Base-by-base conservation (phyloP, 2,113 vertebrate genomes). In the Pavo muticus region DNA sequence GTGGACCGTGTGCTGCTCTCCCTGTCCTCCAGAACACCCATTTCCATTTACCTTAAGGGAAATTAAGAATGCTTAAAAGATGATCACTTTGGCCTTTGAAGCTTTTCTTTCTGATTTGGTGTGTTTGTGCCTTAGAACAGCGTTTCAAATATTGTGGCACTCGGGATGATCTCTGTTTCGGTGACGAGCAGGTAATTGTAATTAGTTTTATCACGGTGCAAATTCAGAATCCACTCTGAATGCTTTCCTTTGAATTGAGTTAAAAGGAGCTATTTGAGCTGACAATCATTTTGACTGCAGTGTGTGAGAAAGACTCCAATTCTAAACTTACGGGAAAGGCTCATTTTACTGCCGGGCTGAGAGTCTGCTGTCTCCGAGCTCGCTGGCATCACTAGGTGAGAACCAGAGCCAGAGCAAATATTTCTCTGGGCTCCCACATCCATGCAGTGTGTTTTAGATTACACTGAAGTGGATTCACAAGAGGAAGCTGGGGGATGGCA, bases 401-500 rank as follows among this genome's bases (percentile, higher is more conserved):
- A 70, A 77, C 3, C 2, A 96, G 77, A 96, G 92, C 80, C 84
- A 87, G 91, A 86, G 67, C 23, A 88, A 94, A 80, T 94, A 91
- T 95, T 97, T 96, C 95, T 94, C 88, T 93, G 85, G 81, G 84
- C 71, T 93, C 67, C 27, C 57, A 92, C 71, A 84, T 85, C 25
- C 87, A 50, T 47, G 64, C 72, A 91, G 91, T 84, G 68, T 93
- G 87, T 95, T 96, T 97, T 92, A 91, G 77, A 92, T 91, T 95
- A 94, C 72, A 84, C 69, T 74, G 88, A 76, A 94, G 90, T 93
- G 77, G 87, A 91, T 96, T 95, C 90, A 88, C 72, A 79, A 87
- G 84, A 90, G 96, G 95, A 97, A 96, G 83, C 94, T 80, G 93
- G 60, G 87, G 87, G 82, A 85, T 3, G 30, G 72, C 88, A 80